A percentile compares a stretch with the other conserved stretches of the same genome.
phyloP scores from a whole-genome alignment of 1,140 invertebrate species.

The Brachionus sp. region DNA sequence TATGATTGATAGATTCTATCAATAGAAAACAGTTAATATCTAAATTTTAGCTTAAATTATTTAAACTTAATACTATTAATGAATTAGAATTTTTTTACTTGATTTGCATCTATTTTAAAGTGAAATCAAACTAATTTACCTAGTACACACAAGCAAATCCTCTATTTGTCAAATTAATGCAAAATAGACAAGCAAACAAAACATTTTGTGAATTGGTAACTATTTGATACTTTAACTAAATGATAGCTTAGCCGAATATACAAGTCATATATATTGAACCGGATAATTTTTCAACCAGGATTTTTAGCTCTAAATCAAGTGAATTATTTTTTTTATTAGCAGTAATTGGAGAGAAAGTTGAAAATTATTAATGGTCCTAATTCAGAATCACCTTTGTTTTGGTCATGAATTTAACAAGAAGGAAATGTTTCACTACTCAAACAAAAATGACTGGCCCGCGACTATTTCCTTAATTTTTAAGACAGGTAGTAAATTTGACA shows the following conservation, averaged over 20 bases:
- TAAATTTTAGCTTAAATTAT: no score
- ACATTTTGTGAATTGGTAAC: not conserved
- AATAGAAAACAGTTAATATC: no score
- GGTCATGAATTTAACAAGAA: not conserved
- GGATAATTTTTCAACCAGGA: no score
- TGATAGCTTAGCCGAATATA: not conserved
- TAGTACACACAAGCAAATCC: not conserved
- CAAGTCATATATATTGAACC: not conserved
- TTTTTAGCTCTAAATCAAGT: no score
- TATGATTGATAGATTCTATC: no score
- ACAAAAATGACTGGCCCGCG: not conserved
- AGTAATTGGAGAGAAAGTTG: no score
- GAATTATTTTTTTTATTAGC: no score
- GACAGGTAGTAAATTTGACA: constrained; percentile 23
- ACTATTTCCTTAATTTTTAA: not conserved
- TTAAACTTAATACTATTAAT: no score
- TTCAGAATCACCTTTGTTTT: not conserved
- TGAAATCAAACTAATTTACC: not conserved
- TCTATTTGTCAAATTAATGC: not conserved
- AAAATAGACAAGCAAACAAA: not conserved
- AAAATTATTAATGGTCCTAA: no score
- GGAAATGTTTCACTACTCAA: not conserved
- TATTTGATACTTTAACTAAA: not conserved
- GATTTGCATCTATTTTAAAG: no score
- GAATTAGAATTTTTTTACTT: no score